These are phyloP conservation scores for Datnioides undecimradiatus DNA, from an alignment of 2,113 vertebrate species.

Conservation along the genomic window DNA sequence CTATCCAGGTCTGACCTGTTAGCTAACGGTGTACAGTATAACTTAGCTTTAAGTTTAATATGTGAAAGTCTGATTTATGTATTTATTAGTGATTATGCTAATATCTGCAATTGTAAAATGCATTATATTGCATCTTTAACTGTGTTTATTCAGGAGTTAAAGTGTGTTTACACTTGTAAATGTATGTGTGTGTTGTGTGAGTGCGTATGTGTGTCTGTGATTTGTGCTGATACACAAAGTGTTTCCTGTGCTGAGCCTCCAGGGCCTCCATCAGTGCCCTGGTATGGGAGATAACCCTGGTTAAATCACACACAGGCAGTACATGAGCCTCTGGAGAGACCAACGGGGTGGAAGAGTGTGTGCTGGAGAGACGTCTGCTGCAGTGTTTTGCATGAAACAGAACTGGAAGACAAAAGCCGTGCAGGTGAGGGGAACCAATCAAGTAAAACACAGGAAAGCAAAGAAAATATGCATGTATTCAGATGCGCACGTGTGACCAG, in stretches of 20 bases:
- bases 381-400: constrained; percentile 29
- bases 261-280: constrained; percentile 11
- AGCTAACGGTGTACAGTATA: background rate
- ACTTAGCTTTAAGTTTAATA: too few species aligned
- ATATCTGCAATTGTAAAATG: background rate
- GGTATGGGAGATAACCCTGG: constrained; percentile 5
- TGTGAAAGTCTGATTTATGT: too few species aligned
- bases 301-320: constrained; percentile 27
- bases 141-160: constrained; percentile 18
- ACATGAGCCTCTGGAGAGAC: constrained; percentile 10
- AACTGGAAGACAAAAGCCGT: constrained; percentile 22
- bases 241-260: constrained; percentile 30
- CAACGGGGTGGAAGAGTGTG: background rate
- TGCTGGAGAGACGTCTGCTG: background rate
- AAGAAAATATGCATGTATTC: constrained; percentile 36
- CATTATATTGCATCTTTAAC: constrained; percentile 15
- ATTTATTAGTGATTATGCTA: constrained; percentile 19
- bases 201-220: constrained; percentile 8
- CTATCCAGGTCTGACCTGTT: too few species aligned
- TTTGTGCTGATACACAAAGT: constrained; percentile 19
- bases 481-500: constrained; percentile 6
- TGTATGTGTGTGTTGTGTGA: background rate
- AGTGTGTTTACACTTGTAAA: constrained; percentile 26
- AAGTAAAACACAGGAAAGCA: background rate
- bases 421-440: constrained; percentile 17